phyloP scores from a whole-genome alignment of 2,797 vertebrate genomes.

The Merluccius polli region DNA sequence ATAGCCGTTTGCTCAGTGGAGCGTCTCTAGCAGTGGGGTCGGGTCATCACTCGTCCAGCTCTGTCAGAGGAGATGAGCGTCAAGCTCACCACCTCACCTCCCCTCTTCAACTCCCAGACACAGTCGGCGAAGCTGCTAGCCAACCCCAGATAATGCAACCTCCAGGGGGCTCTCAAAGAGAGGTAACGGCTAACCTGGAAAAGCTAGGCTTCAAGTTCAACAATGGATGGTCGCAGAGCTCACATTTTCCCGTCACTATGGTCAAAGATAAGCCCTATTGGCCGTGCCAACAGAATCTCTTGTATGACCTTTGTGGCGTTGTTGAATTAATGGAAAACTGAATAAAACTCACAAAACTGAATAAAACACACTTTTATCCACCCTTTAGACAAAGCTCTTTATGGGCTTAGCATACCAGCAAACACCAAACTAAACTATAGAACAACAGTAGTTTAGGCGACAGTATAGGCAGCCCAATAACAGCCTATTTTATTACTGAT shows the following conservation, averaged over 20 bases:
- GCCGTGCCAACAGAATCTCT: slow-evolving; percentile 1
- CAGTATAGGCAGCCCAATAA: slow-evolving; percentile 4
- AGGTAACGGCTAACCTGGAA: slow-evolving; percentile 45
- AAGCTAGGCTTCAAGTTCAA: slow-evolving; percentile 38
- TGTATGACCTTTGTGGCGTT: slow-evolving; percentile 59
- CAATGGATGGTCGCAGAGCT: slow-evolving; percentile 22
- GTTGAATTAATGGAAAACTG: slow-evolving; percentile 35
- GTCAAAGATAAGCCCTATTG: background rate
- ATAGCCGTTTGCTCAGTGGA: slow-evolving; percentile 52
- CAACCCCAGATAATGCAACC: slow-evolving; percentile 38
- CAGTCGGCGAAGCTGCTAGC: slow-evolving; percentile 27
- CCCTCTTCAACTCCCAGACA: slow-evolving; percentile 46
- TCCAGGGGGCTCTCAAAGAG: slow-evolving; percentile 50
- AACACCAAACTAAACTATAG: slow-evolving; percentile 18
- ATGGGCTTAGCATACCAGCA: slow-evolving; percentile 8
- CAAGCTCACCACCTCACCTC: slow-evolving; percentile 58
- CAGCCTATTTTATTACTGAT: slow-evolving; percentile 28
- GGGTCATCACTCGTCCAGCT: slow-evolving; percentile 71
- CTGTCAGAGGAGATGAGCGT: slow-evolving; percentile 70
- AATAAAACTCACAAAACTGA: slow-evolving; percentile 25
- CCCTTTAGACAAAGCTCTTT: background rate
- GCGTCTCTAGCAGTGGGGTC: slow-evolving; percentile 55
- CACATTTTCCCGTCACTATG: slow-evolving; percentile 47
- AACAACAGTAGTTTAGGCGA: slow-evolving; percentile 13
- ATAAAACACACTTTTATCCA: slow-evolving; percentile 38